These are phyloP conservation scores for Diogma glabrata DNA, from an alignment of 2,888 invertebrate genomes.

Conservation along the genomic window DNA sequence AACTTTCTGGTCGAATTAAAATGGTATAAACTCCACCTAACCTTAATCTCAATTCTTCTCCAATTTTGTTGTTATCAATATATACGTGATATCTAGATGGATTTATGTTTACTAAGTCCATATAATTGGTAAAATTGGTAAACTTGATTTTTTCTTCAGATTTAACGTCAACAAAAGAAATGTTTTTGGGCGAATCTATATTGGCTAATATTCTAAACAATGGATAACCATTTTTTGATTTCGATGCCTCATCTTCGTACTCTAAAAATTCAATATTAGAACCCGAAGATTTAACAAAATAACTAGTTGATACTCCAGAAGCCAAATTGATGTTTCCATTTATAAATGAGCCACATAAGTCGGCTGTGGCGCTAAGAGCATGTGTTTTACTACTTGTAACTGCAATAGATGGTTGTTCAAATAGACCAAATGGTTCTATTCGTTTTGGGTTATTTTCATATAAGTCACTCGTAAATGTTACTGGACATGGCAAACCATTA, in stretches of 20 bases:
- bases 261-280: not conserved
- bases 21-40: conserved; percentile 35
- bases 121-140: conserved; percentile 9
- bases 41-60: conserved; percentile 18
- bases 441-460: not conserved
- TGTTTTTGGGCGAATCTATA: conserved; percentile 17
- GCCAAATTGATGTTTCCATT: not conserved
- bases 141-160: conserved; percentile 1
- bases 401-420: not conserved
- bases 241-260: conserved; percentile 26
- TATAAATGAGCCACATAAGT: not conserved
- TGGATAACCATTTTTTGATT: conserved; percentile 29
- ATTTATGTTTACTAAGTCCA: conserved; percentile 21
- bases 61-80: conserved; percentile 18
- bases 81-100: conserved; percentile 22
- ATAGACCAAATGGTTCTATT: not conserved
- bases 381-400: not conserved
- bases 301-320: conserved; percentile 11
- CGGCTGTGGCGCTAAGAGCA: not conserved
- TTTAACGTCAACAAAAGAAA: conserved; percentile 22
- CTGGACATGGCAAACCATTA: conserved; percentile 47
- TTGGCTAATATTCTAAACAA: conserved; percentile 26
- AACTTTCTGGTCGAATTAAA: conserved; percentile 15
- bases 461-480: conserved; percentile 19
- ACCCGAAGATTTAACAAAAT: conserved; percentile 9